Base-by-base conservation (phyloP, 2,113 vertebrate genomes). In the Microcebus murinus region DNA sequence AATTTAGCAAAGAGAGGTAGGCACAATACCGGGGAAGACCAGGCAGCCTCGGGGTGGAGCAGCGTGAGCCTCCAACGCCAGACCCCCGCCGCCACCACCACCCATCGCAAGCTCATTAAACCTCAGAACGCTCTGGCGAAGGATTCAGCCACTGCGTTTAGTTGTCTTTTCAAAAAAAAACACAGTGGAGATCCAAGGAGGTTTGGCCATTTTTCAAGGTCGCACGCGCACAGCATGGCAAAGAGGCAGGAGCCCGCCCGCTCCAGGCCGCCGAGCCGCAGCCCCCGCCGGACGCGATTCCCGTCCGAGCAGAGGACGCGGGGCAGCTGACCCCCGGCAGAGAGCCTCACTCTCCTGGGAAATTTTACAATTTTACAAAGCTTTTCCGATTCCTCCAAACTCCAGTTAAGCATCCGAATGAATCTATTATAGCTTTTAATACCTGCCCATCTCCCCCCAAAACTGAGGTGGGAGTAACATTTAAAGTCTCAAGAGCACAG, bases 181-280 rank as follows among this genome's bases (percentile, higher is more conserved):
- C 45, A 45, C 45, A 96, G 79, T 86, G 25, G 70, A 17, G 63
- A 87, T 84, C 70, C 93, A 90, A 94, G 85, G 83, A 97, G 82
- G 84, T 36, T 31, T 80, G 23, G 70, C 65, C 87, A 36, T 23
- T 73, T 96, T 91, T 85, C 94, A 97, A 98, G 93, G 97, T 97
- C 93, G 84, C 76, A 63, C 91, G 34, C 3, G 0, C 42, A 9
- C 74, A 91, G 89, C 87, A 45, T 68, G 71, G 87, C 52, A 89
- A 94, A 25, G 27, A 94, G 45, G 67, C 45, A 4, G 65, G 65
- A 85, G 39, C 31, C 11, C 1, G 0, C n/a, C 3, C 8, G 0
- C 42, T 71, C n/a, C 17, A 12, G 48, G 3, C n/a, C 1, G 8
- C 0, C 8, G 8, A 3, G 10, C 1, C 0, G 18, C 34, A 36